Evolutionary conservation across 2,113 vertebrate genomes (phyloP), one percentile per base, ranked within the genome.

Genomic region (Larimichthys crocea): DNA sequence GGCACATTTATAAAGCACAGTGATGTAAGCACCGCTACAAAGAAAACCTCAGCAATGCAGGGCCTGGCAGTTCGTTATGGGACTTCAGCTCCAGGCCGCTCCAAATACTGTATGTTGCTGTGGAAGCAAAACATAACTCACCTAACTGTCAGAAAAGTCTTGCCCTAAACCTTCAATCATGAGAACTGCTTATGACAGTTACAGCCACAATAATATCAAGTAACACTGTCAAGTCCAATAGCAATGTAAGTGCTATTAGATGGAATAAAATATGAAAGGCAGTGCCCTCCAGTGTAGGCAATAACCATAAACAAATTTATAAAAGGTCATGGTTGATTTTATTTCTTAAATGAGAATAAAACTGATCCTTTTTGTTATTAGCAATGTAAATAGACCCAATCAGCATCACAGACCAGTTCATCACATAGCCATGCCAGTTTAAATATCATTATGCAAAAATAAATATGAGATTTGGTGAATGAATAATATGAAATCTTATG

Each of bases 1-100:
- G 16, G 50, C 69, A 67, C 14, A 50, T 48, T 82, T 70, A n/a
- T 69, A n/a, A 76, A 83, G 80, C 40, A 80, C 42, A 66, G 22
- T 70, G 42, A 79, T 63, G 22, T 46, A 19, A 73, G 49, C 31
- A n/a, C 26, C 57, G 69, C 46, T 64, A 69, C 72, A 75, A 60
- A 73, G 52, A 57, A 73, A 67, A 79, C 74, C 60, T 26, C 73
- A 78, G 65, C 57, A 59, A 66, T 50, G 12, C 42, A n/a, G 66
- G 59, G 49, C 44, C 56, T 5, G 29, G 35, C 17, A 29, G 22
- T 72, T 55, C 3, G 4, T 71, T 60, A 20, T 62, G 50, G 78
- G 66, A 73, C 40, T 59, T 44, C 24, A 3, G 5, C 55, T 71
- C 24, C 14, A 55, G 35, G 50, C 57, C 1, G 4, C 75, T 66